A percentile compares a stretch with the other conserved stretches of the same genome.
Evolutionary conservation across 2,113 vertebrate species (phyloP).

Genomic region (Petrocephalus zakoni): DNA sequence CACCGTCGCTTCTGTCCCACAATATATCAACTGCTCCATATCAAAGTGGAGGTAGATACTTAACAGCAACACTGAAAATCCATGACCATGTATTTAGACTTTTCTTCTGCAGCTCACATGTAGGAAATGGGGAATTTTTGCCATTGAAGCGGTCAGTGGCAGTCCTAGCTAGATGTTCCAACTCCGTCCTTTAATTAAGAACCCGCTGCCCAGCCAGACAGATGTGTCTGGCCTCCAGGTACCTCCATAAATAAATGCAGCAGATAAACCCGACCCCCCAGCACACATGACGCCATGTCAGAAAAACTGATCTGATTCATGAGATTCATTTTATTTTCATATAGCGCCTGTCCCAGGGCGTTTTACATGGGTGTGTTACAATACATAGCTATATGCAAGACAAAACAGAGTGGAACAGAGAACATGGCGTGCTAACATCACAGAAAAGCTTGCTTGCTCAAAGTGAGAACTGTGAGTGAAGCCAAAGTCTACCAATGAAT

Average conservation of each 20-base stretch:
- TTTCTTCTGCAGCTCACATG: not conserved
- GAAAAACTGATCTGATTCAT: no score
- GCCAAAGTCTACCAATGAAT: no score
- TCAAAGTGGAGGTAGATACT: not conserved
- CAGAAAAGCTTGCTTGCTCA: no score
- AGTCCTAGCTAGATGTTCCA: not conserved
- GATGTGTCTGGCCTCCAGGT: not conserved
- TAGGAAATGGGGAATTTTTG: not conserved
- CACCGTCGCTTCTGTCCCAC: not conserved
- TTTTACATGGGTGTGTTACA: no score
- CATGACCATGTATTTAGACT: not conserved
- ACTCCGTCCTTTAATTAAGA: not conserved
- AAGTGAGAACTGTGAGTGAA: no score
- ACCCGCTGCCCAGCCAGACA: not conserved
- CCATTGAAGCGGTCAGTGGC: not conserved
- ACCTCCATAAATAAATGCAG: not conserved
- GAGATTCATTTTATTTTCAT: no score
- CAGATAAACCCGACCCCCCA: not conserved
- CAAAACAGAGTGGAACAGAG: no score
- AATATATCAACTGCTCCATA: not conserved
- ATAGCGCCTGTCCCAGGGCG: no score
- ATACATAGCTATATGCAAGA: no score
- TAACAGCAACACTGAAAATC: not conserved
- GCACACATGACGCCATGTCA: not conserved
- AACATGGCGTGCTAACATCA: no score